A percentile compares a stretch with the other conserved stretches of the same genome.
These are phyloP conservation scores for Melangyna quadrimaculata DNA, from an alignment of 2,888 invertebrate genomes.

Conservation along the genomic window DNA sequence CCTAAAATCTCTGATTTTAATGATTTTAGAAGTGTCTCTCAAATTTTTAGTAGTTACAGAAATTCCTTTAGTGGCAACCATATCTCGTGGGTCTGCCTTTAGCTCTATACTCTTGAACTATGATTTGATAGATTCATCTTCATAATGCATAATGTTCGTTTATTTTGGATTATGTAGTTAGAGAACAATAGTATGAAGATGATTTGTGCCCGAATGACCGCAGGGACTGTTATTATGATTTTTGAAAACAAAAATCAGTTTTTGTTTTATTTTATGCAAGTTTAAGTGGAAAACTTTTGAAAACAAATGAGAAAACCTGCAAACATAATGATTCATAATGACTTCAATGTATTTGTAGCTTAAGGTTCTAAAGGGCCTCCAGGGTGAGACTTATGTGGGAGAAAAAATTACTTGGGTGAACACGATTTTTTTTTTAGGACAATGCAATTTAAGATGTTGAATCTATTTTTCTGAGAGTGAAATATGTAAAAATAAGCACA, in stretches of 20 bases:
- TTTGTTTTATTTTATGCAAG: neutral
- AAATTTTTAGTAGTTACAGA: neutral
- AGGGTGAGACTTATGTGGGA: neutral
- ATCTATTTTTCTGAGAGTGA: neutral
- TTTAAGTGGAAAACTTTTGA: neutral
- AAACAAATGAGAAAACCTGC: neutral
- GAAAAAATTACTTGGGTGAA: neutral
- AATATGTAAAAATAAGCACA: neutral
- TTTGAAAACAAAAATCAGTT: neutral
- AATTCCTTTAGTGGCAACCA: neutral
- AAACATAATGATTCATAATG: neutral
- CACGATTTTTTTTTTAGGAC: neutral
- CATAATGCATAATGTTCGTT: neutral
- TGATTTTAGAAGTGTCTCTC: no score
- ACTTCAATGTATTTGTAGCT: neutral
- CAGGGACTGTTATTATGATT: neutral
- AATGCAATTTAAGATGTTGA: neutral
- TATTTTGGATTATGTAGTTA: neutral
- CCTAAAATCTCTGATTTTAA: no score
- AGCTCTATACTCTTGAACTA: neutral
- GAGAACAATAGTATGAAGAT: neutral
- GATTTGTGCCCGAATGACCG: neutral
- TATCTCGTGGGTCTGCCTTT: neutral
- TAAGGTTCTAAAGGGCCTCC: neutral
- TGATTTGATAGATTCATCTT: neutral